Conservation (phyloP, 1,140 invertebrate genomes). For the Solen grandis region DNA sequence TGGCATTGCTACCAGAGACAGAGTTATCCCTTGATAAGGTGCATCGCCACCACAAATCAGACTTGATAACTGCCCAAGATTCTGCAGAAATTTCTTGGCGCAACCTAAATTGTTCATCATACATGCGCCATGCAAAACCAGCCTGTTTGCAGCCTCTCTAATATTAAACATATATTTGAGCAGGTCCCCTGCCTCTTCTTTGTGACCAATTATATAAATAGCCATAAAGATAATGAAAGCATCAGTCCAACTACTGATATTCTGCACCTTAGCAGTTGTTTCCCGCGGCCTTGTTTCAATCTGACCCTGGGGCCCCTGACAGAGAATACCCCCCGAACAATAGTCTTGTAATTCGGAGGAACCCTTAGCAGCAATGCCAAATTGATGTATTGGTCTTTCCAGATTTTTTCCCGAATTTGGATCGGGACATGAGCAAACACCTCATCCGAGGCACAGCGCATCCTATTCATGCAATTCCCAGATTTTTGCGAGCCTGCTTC, state of each 20-base stretch:
- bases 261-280: no score
- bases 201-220: no score
- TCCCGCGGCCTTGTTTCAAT: no score
- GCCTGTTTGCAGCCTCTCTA: background rate
- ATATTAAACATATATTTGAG: background rate
- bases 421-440: background rate
- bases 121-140: background rate
- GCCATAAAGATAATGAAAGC: no score
- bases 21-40: background rate
- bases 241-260: no score
- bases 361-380: constrained; percentile 36
- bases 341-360: background rate
- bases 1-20: no score
- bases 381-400: constrained; percentile 17
- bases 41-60: no score
- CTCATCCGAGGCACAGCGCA: background rate
- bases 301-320: background rate
- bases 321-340: background rate
- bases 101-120: constrained; percentile 1
- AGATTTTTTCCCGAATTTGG: background rate
- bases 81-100: background rate
- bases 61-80: no score
- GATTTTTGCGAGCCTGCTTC: no score
- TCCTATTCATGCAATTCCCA: background rate
- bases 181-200: background rate